Base-by-base conservation (phyloP, 2,113 vertebrate species). In the Grammomys dolichurus region DNA sequence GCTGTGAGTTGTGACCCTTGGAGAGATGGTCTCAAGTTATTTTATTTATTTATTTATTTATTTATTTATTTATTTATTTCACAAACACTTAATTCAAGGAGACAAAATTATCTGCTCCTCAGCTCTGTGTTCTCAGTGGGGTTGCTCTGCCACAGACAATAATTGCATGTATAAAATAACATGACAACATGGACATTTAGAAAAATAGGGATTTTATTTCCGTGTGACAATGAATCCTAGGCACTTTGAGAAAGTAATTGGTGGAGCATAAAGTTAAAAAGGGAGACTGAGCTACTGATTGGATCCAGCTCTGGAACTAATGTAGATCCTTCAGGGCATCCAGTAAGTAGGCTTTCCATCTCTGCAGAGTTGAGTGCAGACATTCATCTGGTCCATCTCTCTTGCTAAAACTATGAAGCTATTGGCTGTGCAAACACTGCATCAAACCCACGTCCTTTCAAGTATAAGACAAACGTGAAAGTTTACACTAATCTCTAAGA, bases 141-240 rank as follows among this genome's bases (percentile, higher is more conserved):
- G 3, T 60, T 67, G 69, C 28, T 70, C 48, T 93, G 26, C 56
- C 73, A 89, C 60, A 33, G n/a, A 26, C 69, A 89, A 54, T 93
- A 58, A 90, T 72, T 46, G 31, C 40, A 28, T 82, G 54, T 65
- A 22, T 82, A 65, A 91, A 89, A 84, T 48, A 93, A 95, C 33
- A 82, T 10, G 43, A 48, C n/a, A 63, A 65, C 10, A 87, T 31
- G 69, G 91, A 72, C 13, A 76, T 93, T 87, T 69, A 28, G 63
- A 78, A 93, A 93, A 91, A 51, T 43, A 89, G 43, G 11, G 14
- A 28, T 90, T 85, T 89, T 89, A 60, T 82, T 94, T 76, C 69
- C 65, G 10, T 86, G 33, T 76, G 72, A 54, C 36, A 60, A 48
- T 76, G 72, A 90, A n/a, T 89, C 84, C 67, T 36, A 67, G 43